phyloP scores from a whole-genome alignment of 2,113 vertebrate genomes.

The Ictalurus punctatus region DNA sequence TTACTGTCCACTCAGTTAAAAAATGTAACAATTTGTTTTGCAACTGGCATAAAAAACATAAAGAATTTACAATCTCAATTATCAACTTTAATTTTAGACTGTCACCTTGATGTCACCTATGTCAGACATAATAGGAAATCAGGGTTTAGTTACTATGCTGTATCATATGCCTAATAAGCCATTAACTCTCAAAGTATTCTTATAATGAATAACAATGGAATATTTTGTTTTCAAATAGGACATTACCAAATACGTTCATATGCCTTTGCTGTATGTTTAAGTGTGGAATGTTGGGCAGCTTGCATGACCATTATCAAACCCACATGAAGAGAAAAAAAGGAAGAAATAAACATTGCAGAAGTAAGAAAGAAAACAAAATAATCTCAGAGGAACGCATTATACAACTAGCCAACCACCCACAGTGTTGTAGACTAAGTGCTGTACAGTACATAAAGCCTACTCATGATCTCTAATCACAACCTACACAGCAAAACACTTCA shows the following conservation, averaged over 20 bases:
- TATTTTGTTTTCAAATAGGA: not conserved
- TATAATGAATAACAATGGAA: not conserved
- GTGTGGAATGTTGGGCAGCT: not conserved
- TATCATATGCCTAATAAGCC: not conserved
- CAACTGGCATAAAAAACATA: too few relatives aligned
- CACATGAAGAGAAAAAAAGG: not conserved
- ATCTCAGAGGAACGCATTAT: constrained; percentile 6
- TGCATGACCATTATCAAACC: not conserved
- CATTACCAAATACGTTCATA: not conserved
- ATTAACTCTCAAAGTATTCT: not conserved
- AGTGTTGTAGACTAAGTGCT: not conserved
- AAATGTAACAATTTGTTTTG: not conserved
- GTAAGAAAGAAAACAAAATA: constrained; percentile 2
- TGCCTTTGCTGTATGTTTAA: not conserved
- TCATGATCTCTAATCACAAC: constrained; percentile 8
- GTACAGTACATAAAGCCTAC: constrained; percentile 13
- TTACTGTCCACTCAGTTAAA: not conserved
- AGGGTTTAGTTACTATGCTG: not conserved
- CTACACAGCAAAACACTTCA: constrained; percentile 1
- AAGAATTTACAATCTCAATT: constrained; percentile 24
- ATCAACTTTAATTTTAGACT: constrained; percentile 5
- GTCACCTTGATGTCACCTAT: not conserved
- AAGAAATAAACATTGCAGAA: not conserved
- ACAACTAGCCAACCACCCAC: constrained; percentile 9
- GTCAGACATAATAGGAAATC: not conserved